These are phyloP conservation scores for Crioceris asparagi DNA, from an alignment of 2,888 invertebrate species.

Conservation along the genomic window DNA sequence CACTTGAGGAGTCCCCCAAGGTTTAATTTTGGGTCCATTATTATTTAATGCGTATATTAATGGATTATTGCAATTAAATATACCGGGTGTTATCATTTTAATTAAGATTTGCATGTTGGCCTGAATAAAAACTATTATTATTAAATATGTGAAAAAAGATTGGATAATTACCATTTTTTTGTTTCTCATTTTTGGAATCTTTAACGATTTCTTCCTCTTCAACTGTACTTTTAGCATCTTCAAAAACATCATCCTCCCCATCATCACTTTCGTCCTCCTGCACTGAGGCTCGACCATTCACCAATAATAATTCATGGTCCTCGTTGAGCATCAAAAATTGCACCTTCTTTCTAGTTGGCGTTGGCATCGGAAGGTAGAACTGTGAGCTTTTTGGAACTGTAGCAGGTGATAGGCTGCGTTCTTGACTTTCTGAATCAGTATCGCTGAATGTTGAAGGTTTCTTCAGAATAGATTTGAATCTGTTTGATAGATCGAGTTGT, in stretches of 20 bases:
- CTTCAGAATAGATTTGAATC: slow-evolving; percentile 46
- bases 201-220: slow-evolving; percentile 1
- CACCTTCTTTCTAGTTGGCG: slow-evolving; percentile 53
- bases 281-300: too few species aligned
- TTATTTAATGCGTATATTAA: too few species aligned
- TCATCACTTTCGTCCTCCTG: slow-evolving; percentile 13
- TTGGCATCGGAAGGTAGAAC: slow-evolving; percentile 52
- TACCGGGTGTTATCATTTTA: too few species aligned
- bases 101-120: too few species aligned
- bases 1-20: too few species aligned
- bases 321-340: slow-evolving; percentile 63
- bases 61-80: too few species aligned
- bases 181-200: too few species aligned
- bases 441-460: slow-evolving; percentile 38
- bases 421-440: slow-evolving; percentile 29
- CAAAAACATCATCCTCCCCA: slow-evolving; percentile 14
- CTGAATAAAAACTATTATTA: too few species aligned
- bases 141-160: too few species aligned
- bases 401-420: slow-evolving; percentile 31
- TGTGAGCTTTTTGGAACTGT: slow-evolving; percentile 37
- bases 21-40: too few species aligned
- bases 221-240: neutral
- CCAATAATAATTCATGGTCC: too few species aligned
- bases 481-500: slow-evolving; percentile 23
- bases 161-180: too few species aligned